Conservation (phyloP, 1,140 invertebrate species). For the Calephelis virginiensis region DNA sequence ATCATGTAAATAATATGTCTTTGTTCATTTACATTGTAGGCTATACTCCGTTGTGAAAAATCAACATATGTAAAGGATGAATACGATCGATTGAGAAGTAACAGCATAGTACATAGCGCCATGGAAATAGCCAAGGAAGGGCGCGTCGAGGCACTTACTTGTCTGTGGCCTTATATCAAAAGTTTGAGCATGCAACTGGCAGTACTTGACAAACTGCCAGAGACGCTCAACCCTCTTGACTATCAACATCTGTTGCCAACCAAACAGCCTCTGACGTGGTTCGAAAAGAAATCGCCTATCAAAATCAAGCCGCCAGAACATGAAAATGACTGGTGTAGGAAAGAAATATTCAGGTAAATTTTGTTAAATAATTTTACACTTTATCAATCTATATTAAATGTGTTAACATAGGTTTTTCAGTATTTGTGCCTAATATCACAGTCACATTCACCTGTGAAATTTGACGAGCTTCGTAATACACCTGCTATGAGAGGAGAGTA, state of each 20-base stretch:
- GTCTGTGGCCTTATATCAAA: conserved; percentile 81
- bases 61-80: conserved; percentile 79
- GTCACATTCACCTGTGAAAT: no score
- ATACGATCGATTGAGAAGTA: conserved; percentile 74
- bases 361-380: neutral
- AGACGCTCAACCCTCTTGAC: conserved; percentile 84
- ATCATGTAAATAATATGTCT: no score
- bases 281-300: conserved; percentile 73
- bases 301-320: conserved; percentile 73
- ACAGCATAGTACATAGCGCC: conserved; percentile 64
- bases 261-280: conserved; percentile 59
- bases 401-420: no score
- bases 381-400: no score
- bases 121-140: conserved; percentile 82
- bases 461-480: no score
- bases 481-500: no score
- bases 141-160: conserved; percentile 85
- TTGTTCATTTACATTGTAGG: conserved; percentile 30
- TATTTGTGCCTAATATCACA: no score
- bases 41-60: conserved; percentile 67
- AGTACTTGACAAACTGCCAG: conserved; percentile 87
- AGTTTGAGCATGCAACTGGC: conserved; percentile 83
- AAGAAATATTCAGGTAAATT: conserved; percentile 75
- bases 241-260: conserved; percentile 84
- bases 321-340: conserved; percentile 84